These are phyloP conservation scores for Vidua chalybeata DNA, from an alignment of 2,113 vertebrate species.

Conservation along the genomic window DNA sequence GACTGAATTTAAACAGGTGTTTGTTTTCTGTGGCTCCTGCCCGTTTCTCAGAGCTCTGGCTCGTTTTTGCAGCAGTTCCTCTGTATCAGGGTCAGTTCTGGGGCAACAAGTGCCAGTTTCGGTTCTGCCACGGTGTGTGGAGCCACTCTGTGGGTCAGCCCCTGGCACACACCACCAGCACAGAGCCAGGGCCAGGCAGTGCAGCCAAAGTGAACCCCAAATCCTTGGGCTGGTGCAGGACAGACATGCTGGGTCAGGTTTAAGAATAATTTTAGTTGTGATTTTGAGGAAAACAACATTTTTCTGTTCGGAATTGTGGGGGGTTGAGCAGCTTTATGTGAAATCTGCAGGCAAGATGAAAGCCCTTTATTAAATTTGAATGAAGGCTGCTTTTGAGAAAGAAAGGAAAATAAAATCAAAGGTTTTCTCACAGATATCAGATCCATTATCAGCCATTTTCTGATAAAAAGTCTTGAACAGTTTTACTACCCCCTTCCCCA, in stretches of 20 bases:
- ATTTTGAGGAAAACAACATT: neutral
- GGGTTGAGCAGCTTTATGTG: neutral
- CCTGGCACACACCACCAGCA: neutral
- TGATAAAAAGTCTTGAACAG: neutral
- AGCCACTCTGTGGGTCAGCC: neutral
- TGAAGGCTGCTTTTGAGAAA: constrained; percentile 32
- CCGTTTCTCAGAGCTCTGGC: neutral
- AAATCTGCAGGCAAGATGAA: neutral
- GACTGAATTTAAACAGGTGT: neutral
- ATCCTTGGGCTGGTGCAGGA: neutral
- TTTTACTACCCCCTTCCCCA: neutral
- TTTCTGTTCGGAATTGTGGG: neutral
- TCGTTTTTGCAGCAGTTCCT: neutral
- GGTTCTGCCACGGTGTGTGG: neutral
- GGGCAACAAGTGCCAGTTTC: rapidly evolving
- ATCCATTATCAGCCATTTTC: neutral
- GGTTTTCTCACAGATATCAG: neutral
- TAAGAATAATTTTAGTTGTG: neutral
- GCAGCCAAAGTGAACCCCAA: neutral
- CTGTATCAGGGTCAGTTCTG: neutral
- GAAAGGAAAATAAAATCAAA: constrained; percentile 1
- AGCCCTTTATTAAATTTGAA: constrained; percentile 54
- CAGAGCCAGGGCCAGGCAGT: neutral
- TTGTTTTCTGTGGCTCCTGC: neutral
- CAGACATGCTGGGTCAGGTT: rapidly evolving